Evolutionary conservation across 35 echinoderm and acorn worm species (phyloP).

Genomic region (Strongylocentrotus purpuratus): DNA sequence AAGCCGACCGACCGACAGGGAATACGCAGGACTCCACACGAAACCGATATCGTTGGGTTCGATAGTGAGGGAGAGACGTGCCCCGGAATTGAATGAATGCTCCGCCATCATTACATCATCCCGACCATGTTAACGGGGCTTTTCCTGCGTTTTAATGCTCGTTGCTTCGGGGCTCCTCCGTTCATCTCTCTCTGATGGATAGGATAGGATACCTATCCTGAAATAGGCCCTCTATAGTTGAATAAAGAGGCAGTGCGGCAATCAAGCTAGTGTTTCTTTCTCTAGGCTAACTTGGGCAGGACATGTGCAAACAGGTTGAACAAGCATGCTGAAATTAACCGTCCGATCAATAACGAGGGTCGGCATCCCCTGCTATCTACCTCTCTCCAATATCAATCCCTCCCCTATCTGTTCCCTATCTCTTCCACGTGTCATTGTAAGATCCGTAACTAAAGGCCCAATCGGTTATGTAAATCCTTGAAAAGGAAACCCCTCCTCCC

Average conservation of each 20-base stretch:
- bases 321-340: constrained; percentile 1
- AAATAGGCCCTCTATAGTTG: constrained; percentile 1
- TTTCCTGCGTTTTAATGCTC: background rate
- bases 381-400: background rate
- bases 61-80: background rate
- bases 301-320: background rate
- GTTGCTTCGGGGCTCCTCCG: background rate
- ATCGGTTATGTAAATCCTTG: background rate
- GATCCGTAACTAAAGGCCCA: background rate
- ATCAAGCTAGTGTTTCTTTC: background rate
- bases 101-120: background rate
- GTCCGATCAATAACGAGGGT: background rate
- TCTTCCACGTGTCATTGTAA: background rate
- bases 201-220: background rate
- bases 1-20: background rate
- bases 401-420: background rate
- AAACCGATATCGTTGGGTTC: constrained; percentile 7
- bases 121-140: background rate
- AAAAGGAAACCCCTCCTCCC: background rate
- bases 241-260: background rate
- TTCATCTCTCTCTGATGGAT: background rate
- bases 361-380: background rate
- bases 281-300: background rate
- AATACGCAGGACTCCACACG: constrained; percentile 33
- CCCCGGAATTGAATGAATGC: constrained; percentile 15